Conservation (phyloP, 2,113 vertebrate genomes). For the Rhombomys opimus region DNA sequence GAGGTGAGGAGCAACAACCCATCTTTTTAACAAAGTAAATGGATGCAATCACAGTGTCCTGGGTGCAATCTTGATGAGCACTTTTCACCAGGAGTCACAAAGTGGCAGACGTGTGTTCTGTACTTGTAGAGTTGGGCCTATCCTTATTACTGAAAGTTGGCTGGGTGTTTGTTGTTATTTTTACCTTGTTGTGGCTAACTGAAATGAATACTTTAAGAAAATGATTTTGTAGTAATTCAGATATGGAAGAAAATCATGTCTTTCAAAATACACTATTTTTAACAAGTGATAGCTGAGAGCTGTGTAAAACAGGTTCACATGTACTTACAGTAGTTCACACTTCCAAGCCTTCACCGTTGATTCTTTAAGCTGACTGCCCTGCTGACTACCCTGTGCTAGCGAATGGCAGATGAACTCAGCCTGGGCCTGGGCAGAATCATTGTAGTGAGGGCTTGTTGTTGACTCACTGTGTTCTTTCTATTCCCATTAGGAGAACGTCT, state of each 20-base stretch:
- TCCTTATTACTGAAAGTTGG: not conserved
- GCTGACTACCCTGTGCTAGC: not conserved
- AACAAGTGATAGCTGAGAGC: not conserved
- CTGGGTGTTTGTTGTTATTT: not conserved
- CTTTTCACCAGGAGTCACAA: fast-evolving
- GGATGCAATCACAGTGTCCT: not conserved
- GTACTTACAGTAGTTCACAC: too few species aligned
- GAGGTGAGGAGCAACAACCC: too few species aligned
- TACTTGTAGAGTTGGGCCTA: too few species aligned
- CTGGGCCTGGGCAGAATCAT: not conserved
- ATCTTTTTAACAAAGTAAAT: not conserved
- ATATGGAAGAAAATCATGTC: not conserved
- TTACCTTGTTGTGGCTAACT: not conserved
- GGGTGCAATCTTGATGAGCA: fast-evolving
- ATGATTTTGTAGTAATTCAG: not conserved
- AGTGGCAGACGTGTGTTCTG: not conserved
- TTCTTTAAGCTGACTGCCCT: not conserved
- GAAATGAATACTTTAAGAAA: not conserved
- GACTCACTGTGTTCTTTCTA: not conserved
- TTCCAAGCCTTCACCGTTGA: not conserved
- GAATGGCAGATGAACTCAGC: not conserved
- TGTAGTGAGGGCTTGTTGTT: not conserved
- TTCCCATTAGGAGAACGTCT: not conserved
- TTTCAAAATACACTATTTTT: not conserved
- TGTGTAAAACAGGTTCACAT: not conserved